Conservation (phyloP, 2,888 invertebrate species). For the Ferdinandea cuprea region DNA sequence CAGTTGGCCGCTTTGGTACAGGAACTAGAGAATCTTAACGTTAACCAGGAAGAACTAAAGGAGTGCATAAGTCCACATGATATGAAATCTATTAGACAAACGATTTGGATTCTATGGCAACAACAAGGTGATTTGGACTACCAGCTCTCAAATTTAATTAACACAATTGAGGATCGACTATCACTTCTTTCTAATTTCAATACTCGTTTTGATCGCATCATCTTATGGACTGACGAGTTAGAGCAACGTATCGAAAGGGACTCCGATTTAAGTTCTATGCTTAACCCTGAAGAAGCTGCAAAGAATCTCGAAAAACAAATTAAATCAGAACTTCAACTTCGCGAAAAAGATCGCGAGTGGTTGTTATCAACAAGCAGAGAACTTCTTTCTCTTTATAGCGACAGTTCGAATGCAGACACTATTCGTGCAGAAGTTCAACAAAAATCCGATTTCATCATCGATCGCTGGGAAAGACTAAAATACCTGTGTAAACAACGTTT, state of each 20-base stretch:
- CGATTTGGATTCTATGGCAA: slow-evolving; percentile 90
- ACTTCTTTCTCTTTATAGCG: slow-evolving; percentile 86
- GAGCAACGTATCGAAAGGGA: slow-evolving; percentile 87
- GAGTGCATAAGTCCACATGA: slow-evolving; percentile 93
- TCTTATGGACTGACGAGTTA: slow-evolving; percentile 88
- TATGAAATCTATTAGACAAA: slow-evolving; percentile 91
- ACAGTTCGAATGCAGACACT: slow-evolving; percentile 85
- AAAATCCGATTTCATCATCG: slow-evolving; percentile 86
- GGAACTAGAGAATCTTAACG: slow-evolving; percentile 88
- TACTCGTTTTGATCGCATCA: slow-evolving; percentile 86
- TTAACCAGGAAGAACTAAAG: slow-evolving; percentile 91
- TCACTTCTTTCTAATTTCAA: slow-evolving; percentile 89
- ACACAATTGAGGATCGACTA: slow-evolving; percentile 89
- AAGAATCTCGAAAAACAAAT: slow-evolving; percentile 89
- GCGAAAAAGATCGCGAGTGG: slow-evolving; percentile 92
- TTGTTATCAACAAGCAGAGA: slow-evolving; percentile 87
- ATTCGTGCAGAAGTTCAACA: slow-evolving; percentile 85
- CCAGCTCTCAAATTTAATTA: slow-evolving; percentile 88
- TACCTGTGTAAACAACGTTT: slow-evolving; percentile 87
- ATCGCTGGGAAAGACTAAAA: slow-evolving; percentile 88
- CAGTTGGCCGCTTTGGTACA: slow-evolving; percentile 83
- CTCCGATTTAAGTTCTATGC: slow-evolving; percentile 84
- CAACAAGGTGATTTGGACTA: slow-evolving; percentile 92
- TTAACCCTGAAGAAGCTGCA: slow-evolving; percentile 89
- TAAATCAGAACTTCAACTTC: slow-evolving; percentile 89